These are phyloP conservation scores for Hemaris fuciformis DNA, from an alignment of 2,888 invertebrate genomes.

Conservation along the genomic window DNA sequence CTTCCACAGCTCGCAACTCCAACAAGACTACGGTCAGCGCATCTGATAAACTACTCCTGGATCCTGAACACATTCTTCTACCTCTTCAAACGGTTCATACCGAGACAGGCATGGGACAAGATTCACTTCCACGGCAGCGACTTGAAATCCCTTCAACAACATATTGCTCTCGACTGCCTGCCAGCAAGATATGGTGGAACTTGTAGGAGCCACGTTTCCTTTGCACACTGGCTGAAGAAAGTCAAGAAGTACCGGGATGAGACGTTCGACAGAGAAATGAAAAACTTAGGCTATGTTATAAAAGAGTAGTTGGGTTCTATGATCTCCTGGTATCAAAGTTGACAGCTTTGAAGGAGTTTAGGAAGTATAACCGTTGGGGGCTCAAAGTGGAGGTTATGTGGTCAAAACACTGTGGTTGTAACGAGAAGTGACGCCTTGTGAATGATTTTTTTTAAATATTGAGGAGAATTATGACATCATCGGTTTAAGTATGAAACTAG, in stretches of 20 bases:
- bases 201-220: slow-evolving; percentile 80
- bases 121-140: slow-evolving; percentile 69
- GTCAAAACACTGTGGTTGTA: no score
- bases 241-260: slow-evolving; percentile 70
- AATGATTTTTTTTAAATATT: neutral
- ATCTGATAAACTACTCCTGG: slow-evolving; percentile 91
- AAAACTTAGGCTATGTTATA: slow-evolving; percentile 83
- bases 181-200: slow-evolving; percentile 66
- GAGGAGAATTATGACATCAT: neutral
- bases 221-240: slow-evolving; percentile 81
- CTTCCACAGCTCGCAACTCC: slow-evolving; percentile 83
- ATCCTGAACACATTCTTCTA: slow-evolving; percentile 88
- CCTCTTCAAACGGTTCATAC: slow-evolving; percentile 88
- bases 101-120: slow-evolving; percentile 80
- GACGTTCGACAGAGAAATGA: slow-evolving; percentile 83
- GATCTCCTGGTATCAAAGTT: neutral
- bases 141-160: slow-evolving; percentile 62
- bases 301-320: slow-evolving; percentile 46
- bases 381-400: neutral
- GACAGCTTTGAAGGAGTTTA: neutral
- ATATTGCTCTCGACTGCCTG: slow-evolving; percentile 53
- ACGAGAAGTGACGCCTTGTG: no score
- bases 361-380: no score
- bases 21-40: slow-evolving; percentile 84
- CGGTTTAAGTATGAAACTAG: no score